phyloP scores from a whole-genome alignment of 2,888 invertebrate genomes.

The Sinopyrophorus schimmeli region DNA sequence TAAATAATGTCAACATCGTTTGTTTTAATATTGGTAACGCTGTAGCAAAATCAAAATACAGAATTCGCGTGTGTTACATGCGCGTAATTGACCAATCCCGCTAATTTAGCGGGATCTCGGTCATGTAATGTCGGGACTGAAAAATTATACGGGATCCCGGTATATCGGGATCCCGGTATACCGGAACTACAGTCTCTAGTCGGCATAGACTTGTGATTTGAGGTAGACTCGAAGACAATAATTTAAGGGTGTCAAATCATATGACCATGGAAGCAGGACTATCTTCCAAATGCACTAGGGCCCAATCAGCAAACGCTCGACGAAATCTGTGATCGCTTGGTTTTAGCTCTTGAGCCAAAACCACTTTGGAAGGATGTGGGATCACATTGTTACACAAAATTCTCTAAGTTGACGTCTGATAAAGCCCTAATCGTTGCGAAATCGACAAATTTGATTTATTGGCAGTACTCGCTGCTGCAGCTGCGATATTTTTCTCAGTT shows the following conservation, averaged over 20 bases:
- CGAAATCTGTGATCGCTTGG: conserved; percentile 2
- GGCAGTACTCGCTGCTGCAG: conserved; percentile 14
- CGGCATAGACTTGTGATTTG: neutral
- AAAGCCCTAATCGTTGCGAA: conserved; percentile 10
- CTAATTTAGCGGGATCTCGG: too few species aligned
- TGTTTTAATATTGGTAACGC: too few species aligned
- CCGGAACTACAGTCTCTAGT: too few species aligned
- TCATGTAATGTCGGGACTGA: too few species aligned
- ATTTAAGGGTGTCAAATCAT: neutral
- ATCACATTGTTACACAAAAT: conserved; percentile 16
- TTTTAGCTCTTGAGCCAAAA: conserved; percentile 9
- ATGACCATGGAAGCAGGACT: neutral
- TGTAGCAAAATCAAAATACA: too few species aligned
- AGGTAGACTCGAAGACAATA: conserved; percentile 1
- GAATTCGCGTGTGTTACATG: too few species aligned
- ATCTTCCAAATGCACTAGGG: conserved; percentile 8
- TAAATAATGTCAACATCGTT: too few species aligned
- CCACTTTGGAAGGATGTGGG: conserved; percentile 16
- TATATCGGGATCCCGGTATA: too few species aligned
- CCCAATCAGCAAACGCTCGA: conserved; percentile 7
- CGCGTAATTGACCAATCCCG: too few species aligned
- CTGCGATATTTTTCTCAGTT: conserved; percentile 13
- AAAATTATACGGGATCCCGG: too few species aligned
- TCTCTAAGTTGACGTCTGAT: conserved; percentile 20
- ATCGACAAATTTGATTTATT: conserved; percentile 11